Evolutionary conservation across 2,113 vertebrate genomes (phyloP).

Genomic region (Empidonax traillii): DNA sequence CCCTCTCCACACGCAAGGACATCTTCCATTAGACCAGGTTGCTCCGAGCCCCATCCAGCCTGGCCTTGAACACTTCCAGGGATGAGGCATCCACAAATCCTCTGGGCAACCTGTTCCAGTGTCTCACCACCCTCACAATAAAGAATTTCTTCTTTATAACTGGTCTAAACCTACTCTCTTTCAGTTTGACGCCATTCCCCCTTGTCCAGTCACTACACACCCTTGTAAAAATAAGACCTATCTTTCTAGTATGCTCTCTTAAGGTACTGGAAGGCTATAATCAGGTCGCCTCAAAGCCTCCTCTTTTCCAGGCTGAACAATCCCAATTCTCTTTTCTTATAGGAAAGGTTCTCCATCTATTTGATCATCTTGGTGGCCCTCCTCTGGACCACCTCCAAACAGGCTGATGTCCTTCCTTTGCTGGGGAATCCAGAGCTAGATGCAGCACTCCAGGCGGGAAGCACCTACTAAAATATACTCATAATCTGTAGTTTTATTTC

Average conservation of each 20-base stretch:
- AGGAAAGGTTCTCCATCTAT: neutral
- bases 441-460: neutral
- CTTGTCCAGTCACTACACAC: neutral
- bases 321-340: neutral
- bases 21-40: neutral
- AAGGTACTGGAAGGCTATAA: neutral
- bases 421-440: neutral
- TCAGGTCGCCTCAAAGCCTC: neutral
- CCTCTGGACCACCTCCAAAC: neutral
- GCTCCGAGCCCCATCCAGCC: neutral
- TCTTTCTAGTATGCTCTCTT: neutral
- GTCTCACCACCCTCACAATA: neutral
- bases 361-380: neutral
- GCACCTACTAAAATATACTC: neutral
- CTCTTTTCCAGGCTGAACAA: neutral
- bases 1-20: rapidly evolving
- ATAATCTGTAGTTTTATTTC: neutral
- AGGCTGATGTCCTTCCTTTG: neutral
- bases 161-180: neutral
- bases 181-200: neutral
- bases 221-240: neutral
- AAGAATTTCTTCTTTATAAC: neutral
- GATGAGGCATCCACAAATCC: neutral
- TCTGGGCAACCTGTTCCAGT: neutral
- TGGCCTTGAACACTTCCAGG: neutral